These are phyloP conservation scores for Austrolebias charrua DNA, from an alignment of 2,797 vertebrate species.

Conservation along the genomic window DNA sequence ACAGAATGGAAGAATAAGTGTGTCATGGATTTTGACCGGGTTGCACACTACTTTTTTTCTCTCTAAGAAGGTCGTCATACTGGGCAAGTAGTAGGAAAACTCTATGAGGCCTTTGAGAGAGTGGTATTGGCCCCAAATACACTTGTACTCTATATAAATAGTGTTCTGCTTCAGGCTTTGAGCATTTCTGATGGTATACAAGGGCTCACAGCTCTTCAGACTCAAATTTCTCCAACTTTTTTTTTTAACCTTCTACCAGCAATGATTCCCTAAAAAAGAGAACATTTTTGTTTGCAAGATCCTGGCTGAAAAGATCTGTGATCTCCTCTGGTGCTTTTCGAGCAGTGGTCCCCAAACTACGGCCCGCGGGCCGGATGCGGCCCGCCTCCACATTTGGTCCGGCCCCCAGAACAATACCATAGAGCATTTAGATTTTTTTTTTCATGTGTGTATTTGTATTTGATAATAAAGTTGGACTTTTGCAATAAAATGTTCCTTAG, in stretches of 20 bases:
- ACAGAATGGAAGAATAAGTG: slow-evolving; percentile 37
- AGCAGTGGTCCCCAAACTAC: no score
- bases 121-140: slow-evolving; percentile 44
- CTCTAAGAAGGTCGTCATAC: slow-evolving; percentile 51
- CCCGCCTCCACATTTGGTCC: no score
- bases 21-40: slow-evolving; percentile 37
- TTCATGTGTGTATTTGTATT: no score
- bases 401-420: no score
- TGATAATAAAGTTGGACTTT: no score
- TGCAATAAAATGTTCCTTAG: no score
- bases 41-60: slow-evolving; percentile 25
- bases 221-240: slow-evolving; percentile 40
- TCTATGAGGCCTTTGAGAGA: slow-evolving; percentile 35
- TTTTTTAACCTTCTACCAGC: neutral
- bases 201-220: slow-evolving; percentile 20
- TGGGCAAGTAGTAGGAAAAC: slow-evolving; percentile 54
- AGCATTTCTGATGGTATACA: slow-evolving; percentile 42
- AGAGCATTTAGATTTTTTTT: no score
- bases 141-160: slow-evolving; percentile 54
- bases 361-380: no score
- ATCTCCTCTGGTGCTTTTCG: slow-evolving; percentile 37
- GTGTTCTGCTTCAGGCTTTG: slow-evolving; percentile 28
- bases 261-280: neutral
- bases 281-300: slow-evolving; percentile 43
- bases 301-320: slow-evolving; percentile 54